phyloP scores from a whole-genome alignment of 2,888 invertebrate species.

The Encarsia formosa region DNA sequence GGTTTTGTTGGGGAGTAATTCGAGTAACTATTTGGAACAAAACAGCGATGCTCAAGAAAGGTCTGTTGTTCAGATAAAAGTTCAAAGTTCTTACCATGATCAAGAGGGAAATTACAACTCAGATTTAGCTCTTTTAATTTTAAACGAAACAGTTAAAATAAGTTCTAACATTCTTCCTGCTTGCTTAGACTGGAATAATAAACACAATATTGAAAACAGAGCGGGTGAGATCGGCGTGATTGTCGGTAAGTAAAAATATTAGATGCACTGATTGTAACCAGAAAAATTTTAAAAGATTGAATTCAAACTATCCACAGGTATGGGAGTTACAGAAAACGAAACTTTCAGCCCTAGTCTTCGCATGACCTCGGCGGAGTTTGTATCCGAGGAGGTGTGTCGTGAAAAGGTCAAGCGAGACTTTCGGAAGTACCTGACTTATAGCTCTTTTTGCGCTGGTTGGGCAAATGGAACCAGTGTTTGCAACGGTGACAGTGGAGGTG shows the following conservation, averaged over 20 bases:
- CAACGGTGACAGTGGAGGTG: conserved; percentile 65
- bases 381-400: conserved; percentile 55
- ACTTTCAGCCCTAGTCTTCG: conserved; percentile 54
- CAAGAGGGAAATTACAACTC: conserved; percentile 55
- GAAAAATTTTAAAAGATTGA: too few relatives aligned
- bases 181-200: conserved; percentile 51
- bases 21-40: conserved; percentile 40
- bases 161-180: conserved; percentile 53
- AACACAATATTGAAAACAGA: conserved; percentile 26
- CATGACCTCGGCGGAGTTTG: conserved; percentile 54
- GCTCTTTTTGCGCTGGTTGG: conserved; percentile 63
- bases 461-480: conserved; percentile 58
- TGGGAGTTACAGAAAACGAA: conserved; percentile 60
- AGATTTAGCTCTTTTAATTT: conserved; percentile 56
- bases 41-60: conserved; percentile 39
- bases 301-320: too few relatives aligned
- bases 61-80: conserved; percentile 49
- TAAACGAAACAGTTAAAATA: conserved; percentile 49
- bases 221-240: conserved; percentile 34
- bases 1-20: conserved; percentile 45
- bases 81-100: conserved; percentile 54
- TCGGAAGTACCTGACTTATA: conserved; percentile 56
- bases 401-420: conserved; percentile 54
- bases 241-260: too few relatives aligned
- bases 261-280: too few relatives aligned